Conservation (phyloP, 2,113 vertebrate genomes). For the Hystrix cristata region DNA sequence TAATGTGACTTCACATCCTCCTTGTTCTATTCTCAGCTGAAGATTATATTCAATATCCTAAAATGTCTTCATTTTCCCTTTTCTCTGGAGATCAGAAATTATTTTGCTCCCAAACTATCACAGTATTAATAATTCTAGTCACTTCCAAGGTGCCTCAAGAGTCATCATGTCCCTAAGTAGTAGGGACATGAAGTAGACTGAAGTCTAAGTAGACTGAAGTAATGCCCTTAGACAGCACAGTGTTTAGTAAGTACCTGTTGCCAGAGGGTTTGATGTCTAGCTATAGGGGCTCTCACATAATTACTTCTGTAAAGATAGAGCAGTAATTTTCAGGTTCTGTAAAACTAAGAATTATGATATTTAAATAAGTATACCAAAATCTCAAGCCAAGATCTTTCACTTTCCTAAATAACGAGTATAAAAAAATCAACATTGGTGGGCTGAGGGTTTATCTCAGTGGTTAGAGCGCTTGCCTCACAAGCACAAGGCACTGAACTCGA, state of each 20-base stretch:
- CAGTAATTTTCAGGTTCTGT: neutral
- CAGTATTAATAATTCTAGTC: neutral
- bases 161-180: neutral
- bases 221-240: neutral
- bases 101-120: neutral
- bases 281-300: neutral
- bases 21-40: neutral
- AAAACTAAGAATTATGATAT: constrained; percentile 40
- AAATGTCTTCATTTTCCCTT: neutral
- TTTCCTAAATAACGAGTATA: neutral
- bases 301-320: neutral
- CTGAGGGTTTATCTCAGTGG: no score
- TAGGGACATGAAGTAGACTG: no score
- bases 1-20: neutral
- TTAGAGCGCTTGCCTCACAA: no score
- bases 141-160: constrained; percentile 27
- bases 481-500: no score
- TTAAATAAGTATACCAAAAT: neutral
- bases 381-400: neutral
- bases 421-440: neutral
- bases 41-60: neutral
- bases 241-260: constrained; percentile 5
- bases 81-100: constrained; percentile 20
- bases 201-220: neutral
- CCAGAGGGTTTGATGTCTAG: neutral